Base-by-base conservation (phyloP, 2,888 invertebrate genomes). In the Cetonia aurata region DNA sequence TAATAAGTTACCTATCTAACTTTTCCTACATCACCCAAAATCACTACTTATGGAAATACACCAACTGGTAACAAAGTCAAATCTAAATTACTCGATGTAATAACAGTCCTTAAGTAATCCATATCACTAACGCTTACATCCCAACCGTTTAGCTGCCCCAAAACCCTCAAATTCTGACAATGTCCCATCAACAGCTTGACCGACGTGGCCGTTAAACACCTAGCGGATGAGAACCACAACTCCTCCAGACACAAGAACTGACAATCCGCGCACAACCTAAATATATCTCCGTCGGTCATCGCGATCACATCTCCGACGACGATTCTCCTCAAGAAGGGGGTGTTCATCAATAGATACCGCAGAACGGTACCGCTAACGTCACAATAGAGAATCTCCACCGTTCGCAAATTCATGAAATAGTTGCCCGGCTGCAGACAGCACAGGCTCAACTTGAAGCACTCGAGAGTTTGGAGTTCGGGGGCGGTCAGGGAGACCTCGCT, bases 101-200 rank as follows among this genome's bases (percentile, higher is more conserved):
- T 87, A 72, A 91, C 86, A 12, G 89, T 89, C 72, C 90, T 86
- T 82, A 92, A 87, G 46, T 90, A 84, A 81, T 91, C 89, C 82
- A 92, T 86, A 75, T 92, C 92, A 76, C 90, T 90, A 0, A 89
- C 88, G 0, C 88, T 88, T 72, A 90, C 85, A 72, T 88, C 86
- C 92, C 92, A 92, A 0, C 91, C 91, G 56, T 88, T 90, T 15
- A 92, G 81, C 80, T 91, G 89, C 0, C 92, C 92, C 10, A 92
- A 84, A 73, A 81, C 77, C 77, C 84, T 88, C 52, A 92, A 83
- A 75, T 89, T 90, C 0, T 90, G 90, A 76, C 91, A 91, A 75
- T 87, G 86, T 67, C 90, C 90, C 88, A 91, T 90, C 53, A 92
- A 83, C 10, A 91, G 81, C 84, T 92, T 90, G 53, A 92, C 89